A percentile compares a stretch with the other conserved stretches of the same genome.
Evolutionary conservation across 2,113 vertebrate species (phyloP).

Genomic region (Suricata suricatta): DNA sequence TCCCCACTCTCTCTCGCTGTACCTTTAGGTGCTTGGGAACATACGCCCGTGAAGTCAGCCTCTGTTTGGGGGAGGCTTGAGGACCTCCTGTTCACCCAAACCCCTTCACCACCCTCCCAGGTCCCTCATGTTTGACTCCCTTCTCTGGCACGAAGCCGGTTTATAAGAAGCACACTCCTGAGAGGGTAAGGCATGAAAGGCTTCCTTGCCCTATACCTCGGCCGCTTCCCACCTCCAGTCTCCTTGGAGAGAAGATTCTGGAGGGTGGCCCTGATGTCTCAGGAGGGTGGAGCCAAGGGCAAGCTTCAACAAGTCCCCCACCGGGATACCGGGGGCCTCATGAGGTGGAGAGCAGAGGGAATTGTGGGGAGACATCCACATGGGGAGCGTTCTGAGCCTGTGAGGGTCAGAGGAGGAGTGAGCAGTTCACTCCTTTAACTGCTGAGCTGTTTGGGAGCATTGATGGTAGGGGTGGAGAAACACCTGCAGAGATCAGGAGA

Average conservation of each 20-base stretch:
- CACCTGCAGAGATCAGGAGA: slow-evolving; percentile 23
- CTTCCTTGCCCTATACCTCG: not conserved
- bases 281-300: not conserved
- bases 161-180: rapidly evolving
- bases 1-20: rapidly evolving
- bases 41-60: rapidly evolving
- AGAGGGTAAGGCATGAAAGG: not conserved
- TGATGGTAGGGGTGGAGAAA: not conserved
- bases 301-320: not conserved
- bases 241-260: not conserved
- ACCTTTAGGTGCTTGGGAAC: not conserved
- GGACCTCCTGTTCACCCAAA: not conserved
- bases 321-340: not conserved
- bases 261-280: not conserved
- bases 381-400: not conserved
- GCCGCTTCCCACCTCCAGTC: not conserved
- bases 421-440: not conserved
- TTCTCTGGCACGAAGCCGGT: not conserved
- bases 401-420: not conserved
- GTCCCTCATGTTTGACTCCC: not conserved
- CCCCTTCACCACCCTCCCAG: too few relatives aligned
- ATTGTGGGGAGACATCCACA: rapidly evolving
- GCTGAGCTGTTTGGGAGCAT: not conserved
- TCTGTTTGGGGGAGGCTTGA: not conserved
- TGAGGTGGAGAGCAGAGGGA: not conserved